These are phyloP conservation scores for Hylia prasina DNA, from an alignment of 2,113 vertebrate species.

Conservation along the genomic window DNA sequence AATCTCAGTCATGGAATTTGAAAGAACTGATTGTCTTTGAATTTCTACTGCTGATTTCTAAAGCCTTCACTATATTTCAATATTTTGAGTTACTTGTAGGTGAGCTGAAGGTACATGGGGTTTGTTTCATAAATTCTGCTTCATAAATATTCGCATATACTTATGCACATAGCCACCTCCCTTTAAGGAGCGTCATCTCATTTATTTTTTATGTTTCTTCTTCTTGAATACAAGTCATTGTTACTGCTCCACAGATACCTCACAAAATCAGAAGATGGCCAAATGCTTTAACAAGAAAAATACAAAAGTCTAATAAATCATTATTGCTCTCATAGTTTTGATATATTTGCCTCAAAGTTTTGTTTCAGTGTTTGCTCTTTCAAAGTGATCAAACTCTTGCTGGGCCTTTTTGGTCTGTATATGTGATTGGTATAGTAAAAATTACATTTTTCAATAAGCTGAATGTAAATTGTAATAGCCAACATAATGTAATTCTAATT, in stretches of 20 bases:
- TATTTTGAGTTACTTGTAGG: background rate
- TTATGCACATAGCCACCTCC: background rate
- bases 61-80: accelerated
- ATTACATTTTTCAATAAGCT: background rate
- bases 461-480: background rate
- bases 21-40: background rate
- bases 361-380: background rate
- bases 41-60: background rate
- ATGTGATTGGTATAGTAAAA: background rate
- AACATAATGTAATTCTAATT: background rate
- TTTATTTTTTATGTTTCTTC: background rate
- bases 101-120: background rate
- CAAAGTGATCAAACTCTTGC: background rate
- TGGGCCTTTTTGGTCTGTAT: background rate
- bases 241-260: background rate
- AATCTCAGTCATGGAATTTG: background rate
- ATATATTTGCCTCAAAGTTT: background rate
- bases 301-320: background rate
- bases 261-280: background rate
- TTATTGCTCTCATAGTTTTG: background rate
- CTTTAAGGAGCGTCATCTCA: background rate
- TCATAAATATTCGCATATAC: background rate
- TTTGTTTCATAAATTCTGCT: background rate
- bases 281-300: background rate
- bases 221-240: background rate